phyloP scores from a whole-genome alignment of 2,797 vertebrate genomes.

The Sebastes hubbsi region DNA sequence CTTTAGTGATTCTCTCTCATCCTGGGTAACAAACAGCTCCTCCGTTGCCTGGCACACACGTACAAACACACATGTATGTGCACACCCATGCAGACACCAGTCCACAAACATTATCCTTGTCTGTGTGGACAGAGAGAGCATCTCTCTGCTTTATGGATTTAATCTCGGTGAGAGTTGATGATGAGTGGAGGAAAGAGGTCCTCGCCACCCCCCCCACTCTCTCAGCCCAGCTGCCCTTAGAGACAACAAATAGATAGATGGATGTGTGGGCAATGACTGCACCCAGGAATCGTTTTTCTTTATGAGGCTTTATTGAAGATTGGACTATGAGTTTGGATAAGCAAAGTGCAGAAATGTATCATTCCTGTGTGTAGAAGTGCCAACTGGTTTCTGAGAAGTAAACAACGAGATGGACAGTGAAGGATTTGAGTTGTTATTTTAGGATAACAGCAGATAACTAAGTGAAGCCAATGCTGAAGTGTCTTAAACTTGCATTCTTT shows the following conservation, averaged over 20 bases:
- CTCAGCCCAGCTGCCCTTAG: constrained; percentile 22
- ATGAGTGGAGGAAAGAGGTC: constrained; percentile 32
- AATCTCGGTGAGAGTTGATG: constrained; percentile 61
- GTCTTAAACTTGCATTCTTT: no score
- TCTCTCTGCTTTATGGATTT: constrained; percentile 79
- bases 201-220: constrained; percentile 4
- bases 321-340: constrained; percentile 14
- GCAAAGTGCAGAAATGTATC: constrained; percentile 19
- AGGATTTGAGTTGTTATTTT: constrained; percentile 12
- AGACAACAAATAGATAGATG: constrained; percentile 44
- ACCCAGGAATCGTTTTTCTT: constrained; percentile 10
- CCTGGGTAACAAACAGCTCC: constrained; percentile 78
- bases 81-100: not conserved
- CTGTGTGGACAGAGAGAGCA: constrained; percentile 44
- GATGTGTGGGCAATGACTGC: constrained; percentile 33
- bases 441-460: not conserved
- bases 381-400: constrained; percentile 1
- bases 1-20: constrained; percentile 78
- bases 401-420: not conserved
- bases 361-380: constrained; percentile 15
- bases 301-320: constrained; percentile 4
- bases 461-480: not conserved
- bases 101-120: constrained; percentile 41
- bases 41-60: constrained; percentile 61
- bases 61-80: not conserved